Evolutionary conservation across 2,888 invertebrate species (phyloP).

Genomic region (Sturmia bella): DNA sequence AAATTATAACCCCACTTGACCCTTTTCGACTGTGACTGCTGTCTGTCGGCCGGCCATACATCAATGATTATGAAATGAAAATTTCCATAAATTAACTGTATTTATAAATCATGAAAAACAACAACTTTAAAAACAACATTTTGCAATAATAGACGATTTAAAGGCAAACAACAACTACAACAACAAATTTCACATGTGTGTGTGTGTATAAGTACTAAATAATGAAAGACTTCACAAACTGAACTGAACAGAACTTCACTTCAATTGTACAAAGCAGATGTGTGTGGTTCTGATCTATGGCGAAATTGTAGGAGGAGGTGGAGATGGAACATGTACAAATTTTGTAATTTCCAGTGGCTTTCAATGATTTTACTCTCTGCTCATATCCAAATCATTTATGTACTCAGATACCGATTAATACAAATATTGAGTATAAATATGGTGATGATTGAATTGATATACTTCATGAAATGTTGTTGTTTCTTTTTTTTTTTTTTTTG

Average conservation of each 20-base stretch:
- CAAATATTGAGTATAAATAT: conserved; percentile 48
- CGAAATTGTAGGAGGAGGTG: conserved; percentile 37
- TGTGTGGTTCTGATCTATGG: background rate
- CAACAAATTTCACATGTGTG: background rate
- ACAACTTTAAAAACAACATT: conserved; percentile 36
- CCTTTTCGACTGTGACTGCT: background rate
- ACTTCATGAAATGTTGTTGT: conserved; percentile 64
- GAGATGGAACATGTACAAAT: conserved; percentile 23
- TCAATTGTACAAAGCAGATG: background rate
- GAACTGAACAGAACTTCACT: conserved; percentile 25
- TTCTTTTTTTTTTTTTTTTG: background rate
- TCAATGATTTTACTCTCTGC: conserved; percentile 26
- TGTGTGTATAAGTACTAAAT: background rate
- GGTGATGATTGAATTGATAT: conserved; percentile 68
- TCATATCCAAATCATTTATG: conserved; percentile 19
- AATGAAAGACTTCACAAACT: conserved; percentile 9
- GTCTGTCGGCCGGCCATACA: conserved; percentile 23
- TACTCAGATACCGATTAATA: conserved; percentile 12
- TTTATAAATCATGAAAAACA: conserved; percentile 48
- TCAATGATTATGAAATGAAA: conserved; percentile 53
- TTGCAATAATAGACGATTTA: conserved; percentile 41
- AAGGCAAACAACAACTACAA: conserved; percentile 28
- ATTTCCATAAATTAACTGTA: conserved; percentile 62
- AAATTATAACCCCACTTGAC: background rate
- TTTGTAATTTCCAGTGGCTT: conserved; percentile 8